Conservation (phyloP, 2,113 vertebrate genomes). For the Suricata suricatta region DNA sequence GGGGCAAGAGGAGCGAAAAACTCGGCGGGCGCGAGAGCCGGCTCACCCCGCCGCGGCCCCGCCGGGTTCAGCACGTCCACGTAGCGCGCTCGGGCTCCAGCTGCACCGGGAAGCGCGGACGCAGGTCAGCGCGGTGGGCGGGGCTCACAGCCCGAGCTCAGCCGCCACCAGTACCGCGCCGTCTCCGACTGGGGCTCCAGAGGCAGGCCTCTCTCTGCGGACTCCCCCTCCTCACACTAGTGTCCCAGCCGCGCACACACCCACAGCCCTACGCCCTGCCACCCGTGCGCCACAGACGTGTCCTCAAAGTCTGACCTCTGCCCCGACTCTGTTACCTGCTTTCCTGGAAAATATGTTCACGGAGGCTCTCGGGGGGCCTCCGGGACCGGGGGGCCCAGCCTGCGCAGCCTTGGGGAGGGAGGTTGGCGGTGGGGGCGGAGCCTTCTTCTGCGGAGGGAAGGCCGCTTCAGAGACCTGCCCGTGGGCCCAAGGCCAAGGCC, state of each 20-base stretch:
- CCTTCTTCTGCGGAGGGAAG: slow-evolving; percentile 88
- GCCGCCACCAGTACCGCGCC: no score
- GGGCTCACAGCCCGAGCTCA: no score
- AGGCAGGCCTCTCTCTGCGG: no score
- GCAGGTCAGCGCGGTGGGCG: neutral
- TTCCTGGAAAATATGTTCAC: slow-evolving; percentile 96
- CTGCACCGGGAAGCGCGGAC: neutral
- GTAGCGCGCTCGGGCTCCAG: slow-evolving; percentile 90
- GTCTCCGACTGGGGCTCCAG: no score
- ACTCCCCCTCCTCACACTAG: no score
- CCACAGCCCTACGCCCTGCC: no score
- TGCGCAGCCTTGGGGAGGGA: slow-evolving; percentile 88
- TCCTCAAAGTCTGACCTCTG: rapidly evolving
- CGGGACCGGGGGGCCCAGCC: slow-evolving; percentile 79
- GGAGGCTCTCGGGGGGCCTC: slow-evolving; percentile 78
- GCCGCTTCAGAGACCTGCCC: neutral
- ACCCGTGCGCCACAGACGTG: rapidly evolving
- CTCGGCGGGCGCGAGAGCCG: slow-evolving; percentile 90
- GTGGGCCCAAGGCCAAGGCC: rapidly evolving
- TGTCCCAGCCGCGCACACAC: no score
- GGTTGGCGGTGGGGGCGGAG: slow-evolving; percentile 92
- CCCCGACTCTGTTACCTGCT: slow-evolving; percentile 88
- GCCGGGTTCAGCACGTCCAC: slow-evolving; percentile 95
- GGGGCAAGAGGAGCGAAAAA: slow-evolving; percentile 96
- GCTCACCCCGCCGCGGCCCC: slow-evolving; percentile 82